Evolutionary conservation across 2,888 invertebrate species (phyloP), one percentile per base, ranked within the genome.

Genomic region (Plebejus argus): DNA sequence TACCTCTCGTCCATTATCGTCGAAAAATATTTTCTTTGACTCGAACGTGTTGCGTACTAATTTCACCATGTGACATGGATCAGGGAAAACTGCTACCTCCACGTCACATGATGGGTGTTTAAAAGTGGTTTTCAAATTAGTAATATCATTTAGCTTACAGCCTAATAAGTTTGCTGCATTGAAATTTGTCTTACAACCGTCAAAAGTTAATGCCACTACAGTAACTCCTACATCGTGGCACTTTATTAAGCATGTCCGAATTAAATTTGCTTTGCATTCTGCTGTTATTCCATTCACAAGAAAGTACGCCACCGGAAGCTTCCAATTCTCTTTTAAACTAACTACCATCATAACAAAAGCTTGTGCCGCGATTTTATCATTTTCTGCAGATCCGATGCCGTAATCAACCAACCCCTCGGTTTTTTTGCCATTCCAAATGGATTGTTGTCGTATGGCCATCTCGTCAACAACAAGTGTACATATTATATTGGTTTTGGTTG

Each of bases 41-140:
- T 77, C 74, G 49, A 81, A 79, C 8, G 78, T 53, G 56, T 80
- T 80, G 3, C 78, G 72, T 23, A 81, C 71, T 58, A 81, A 72
- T 79, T 80, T 80, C 12, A 81, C 76, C 53, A 79, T 77, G 49
- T 81, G 81, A 70, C 78, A 76, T 0, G 81, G 80, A 49, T 81
- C 81, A 45, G 76, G 49, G 28, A 78, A 70, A 53, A 79, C 39
- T 15, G 72, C 66, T 35, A 78, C 76, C 39, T 79, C 39, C 7
- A n/a, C 49, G 45, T 45, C 53, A 76, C 56, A 49, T 35, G 72
- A 72, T 12, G 80, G 79, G 20, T 80, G 78, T 72, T 35, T 20
- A 39, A 39, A 39, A 39, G 71, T 71, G 39, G 76, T 80, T 70
- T 78, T 78, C 39, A 76, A 66, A 23, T 76, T 72, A n/a, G 20